Evolutionary conservation across 2,113 vertebrate species (phyloP).

Genomic region (Hippotragus niger): DNA sequence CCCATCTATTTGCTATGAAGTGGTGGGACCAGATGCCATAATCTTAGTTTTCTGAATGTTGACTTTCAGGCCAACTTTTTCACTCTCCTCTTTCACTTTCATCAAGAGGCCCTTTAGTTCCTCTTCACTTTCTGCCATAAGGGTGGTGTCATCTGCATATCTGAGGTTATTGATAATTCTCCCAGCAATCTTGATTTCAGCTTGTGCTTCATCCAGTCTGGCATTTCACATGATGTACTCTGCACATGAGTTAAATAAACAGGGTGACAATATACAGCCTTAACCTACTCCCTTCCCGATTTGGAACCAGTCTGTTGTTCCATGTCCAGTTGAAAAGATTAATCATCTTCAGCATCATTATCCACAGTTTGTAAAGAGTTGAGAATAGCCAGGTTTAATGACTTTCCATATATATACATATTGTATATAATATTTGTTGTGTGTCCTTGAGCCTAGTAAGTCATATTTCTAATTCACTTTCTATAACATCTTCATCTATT

Average conservation of each 20-base stretch:
- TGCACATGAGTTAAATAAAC: neutral
- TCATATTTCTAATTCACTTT: neutral
- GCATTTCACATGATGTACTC: neutral
- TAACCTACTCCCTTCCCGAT: neutral
- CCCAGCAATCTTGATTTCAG: neutral
- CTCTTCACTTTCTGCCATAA: neutral
- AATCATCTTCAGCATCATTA: neutral
- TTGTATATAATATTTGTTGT: neutral
- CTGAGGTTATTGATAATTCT: neutral
- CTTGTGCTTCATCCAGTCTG: neutral
- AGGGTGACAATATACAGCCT: neutral
- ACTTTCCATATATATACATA: neutral
- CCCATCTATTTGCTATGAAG: neutral
- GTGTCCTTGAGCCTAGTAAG: neutral
- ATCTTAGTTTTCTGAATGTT: neutral
- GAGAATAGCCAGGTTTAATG: neutral
- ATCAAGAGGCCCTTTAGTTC: neutral
- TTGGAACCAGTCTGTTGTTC: neutral
- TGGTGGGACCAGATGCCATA: neutral
- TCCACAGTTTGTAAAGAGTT: neutral
- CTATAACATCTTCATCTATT: neutral
- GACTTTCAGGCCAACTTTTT: neutral
- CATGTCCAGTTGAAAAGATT: neutral
- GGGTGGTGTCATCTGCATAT: neutral
- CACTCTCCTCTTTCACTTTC: neutral